These are phyloP conservation scores for Lasioglossum malachurum DNA, from an alignment of 2,888 invertebrate genomes.

Conservation along the genomic window DNA sequence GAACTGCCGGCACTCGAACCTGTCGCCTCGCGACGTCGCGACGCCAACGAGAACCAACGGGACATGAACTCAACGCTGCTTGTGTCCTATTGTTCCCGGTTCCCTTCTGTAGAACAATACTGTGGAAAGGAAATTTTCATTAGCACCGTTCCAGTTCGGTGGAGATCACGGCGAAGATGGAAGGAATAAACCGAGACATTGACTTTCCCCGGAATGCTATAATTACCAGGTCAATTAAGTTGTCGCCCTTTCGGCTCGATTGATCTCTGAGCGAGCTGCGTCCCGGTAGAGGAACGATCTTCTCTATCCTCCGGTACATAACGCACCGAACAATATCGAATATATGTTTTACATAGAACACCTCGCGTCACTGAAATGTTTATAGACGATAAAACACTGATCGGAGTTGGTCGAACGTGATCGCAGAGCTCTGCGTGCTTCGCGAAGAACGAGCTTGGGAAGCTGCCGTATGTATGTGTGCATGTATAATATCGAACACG, in stretches of 20 bases:
- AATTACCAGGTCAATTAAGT: neutral
- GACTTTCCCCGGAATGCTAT: neutral
- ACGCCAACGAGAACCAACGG: neutral
- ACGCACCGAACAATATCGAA: neutral
- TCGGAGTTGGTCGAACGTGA: neutral
- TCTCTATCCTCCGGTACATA: neutral
- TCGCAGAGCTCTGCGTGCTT: neutral
- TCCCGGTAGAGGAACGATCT: neutral
- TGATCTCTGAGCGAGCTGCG: neutral
- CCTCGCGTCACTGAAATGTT: neutral
- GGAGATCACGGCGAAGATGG: neutral
- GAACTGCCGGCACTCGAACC: constrained; percentile 1
- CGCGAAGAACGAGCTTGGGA: neutral
- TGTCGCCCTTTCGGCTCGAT: neutral
- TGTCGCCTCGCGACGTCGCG: constrained; percentile 3
- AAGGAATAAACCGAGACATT: neutral
- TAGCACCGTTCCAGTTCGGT: neutral
- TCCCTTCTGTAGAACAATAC: neutral
- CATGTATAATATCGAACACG: constrained; percentile 1
- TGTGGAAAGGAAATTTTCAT: neutral
- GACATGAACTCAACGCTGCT: neutral
- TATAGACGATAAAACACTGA: neutral
- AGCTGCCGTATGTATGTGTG: neutral
- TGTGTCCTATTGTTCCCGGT: neutral
- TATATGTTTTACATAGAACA: neutral